Conservation (phyloP, 2,797 vertebrate genomes). For the Pempheris klunzingeri region DNA sequence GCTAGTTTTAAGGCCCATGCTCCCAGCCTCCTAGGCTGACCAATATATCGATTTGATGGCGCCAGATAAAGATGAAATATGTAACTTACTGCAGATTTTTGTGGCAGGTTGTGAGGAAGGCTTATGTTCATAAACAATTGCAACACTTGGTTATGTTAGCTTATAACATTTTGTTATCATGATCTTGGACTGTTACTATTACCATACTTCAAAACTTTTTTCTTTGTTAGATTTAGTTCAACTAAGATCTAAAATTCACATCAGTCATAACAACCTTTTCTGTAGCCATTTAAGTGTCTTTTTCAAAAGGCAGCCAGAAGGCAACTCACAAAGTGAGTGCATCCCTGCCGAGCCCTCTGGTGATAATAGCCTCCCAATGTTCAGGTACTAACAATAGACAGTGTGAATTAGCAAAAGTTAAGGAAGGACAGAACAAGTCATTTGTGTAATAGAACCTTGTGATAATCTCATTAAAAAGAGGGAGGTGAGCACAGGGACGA, state of each 20-base stretch:
- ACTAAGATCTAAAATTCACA: neutral
- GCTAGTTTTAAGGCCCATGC: neutral
- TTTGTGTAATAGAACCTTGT: slow-evolving; percentile 64
- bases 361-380: slow-evolving; percentile 54
- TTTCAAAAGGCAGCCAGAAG: slow-evolving; percentile 13
- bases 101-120: neutral
- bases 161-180: neutral
- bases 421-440: slow-evolving; percentile 56
- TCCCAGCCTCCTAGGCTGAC: neutral
- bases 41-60: neutral
- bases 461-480: slow-evolving; percentile 70
- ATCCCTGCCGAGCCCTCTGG: slow-evolving; percentile 49
- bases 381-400: slow-evolving; percentile 53
- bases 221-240: neutral
- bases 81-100: neutral
- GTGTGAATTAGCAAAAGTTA: slow-evolving; percentile 64
- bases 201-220: too few relatives aligned
- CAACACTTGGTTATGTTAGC: neutral
- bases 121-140: neutral
- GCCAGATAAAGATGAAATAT: neutral
- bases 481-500: slow-evolving; percentile 42
- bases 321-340: slow-evolving; percentile 39
- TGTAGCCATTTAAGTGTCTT: slow-evolving; percentile 8
- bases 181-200: too few relatives aligned
- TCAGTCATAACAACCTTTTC: slow-evolving; percentile 7